phyloP scores from a whole-genome alignment of 2,113 vertebrate species.

The Dinomys branickii region DNA sequence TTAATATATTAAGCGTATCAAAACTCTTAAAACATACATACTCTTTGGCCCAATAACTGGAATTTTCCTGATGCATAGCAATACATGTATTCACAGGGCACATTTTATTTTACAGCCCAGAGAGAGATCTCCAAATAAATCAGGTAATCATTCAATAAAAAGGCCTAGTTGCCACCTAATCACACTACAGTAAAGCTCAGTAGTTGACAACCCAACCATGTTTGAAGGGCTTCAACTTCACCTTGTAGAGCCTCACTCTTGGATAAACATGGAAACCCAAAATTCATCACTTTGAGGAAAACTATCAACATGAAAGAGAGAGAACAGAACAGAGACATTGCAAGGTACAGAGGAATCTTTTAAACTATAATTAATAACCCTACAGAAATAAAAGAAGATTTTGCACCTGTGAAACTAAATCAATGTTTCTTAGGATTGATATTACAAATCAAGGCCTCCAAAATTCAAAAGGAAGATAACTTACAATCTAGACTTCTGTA shows the following conservation, averaged over 20 bases:
- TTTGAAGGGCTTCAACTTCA: neutral
- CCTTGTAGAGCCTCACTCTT: neutral
- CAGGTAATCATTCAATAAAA: neutral
- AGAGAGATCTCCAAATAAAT: neutral
- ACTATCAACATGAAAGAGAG: constrained; percentile 18
- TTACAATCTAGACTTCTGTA: constrained; percentile 20
- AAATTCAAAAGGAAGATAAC: constrained; percentile 25
- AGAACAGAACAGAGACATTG: neutral
- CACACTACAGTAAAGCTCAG: neutral
- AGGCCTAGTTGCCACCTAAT: neutral
- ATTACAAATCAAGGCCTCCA: neutral
- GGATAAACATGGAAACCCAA: neutral
- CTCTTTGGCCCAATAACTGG: neutral
- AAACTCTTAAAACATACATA: constrained; percentile 34
- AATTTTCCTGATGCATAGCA: neutral
- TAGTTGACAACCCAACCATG: neutral
- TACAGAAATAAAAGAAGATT: neutral
- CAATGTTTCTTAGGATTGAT: neutral
- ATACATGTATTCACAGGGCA: neutral
- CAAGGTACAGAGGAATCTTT: neutral
- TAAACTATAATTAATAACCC: constrained; percentile 17
- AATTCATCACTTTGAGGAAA: constrained; percentile 24
- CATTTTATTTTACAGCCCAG: neutral
- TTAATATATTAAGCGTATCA: neutral
- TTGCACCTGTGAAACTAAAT: neutral